These are phyloP conservation scores for Athetis lepigone DNA, from an alignment of 2,888 invertebrate genomes.

Conservation along the genomic window DNA sequence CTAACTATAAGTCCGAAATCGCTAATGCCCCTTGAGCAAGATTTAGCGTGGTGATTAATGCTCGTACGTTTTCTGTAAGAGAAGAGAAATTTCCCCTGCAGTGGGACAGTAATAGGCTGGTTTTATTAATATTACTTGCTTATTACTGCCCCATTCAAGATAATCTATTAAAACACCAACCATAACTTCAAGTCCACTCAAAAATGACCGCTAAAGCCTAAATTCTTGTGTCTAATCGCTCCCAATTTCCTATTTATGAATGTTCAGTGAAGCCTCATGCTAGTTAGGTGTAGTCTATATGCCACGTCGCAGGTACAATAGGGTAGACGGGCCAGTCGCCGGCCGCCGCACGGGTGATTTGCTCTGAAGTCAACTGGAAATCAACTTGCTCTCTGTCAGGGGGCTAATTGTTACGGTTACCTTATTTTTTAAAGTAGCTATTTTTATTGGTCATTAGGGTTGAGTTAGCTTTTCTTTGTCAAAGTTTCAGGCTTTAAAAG, in stretches of 20 bases:
- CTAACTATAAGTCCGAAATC: no score
- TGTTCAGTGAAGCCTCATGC: constrained; percentile 38
- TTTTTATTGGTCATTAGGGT: background rate
- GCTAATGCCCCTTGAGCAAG: no score
- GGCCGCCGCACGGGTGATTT: constrained; percentile 47
- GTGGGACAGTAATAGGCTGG: no score
- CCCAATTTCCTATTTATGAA: constrained; percentile 32
- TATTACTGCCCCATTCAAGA: no score
- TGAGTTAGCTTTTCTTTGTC: no score
- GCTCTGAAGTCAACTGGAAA: constrained; percentile 51
- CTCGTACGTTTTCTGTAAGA: no score
- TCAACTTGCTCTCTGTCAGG: constrained; percentile 9
- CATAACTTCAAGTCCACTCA: background rate
- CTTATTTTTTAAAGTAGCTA: constrained; percentile 7
- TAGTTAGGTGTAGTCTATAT: constrained; percentile 35
- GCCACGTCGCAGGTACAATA: constrained; percentile 38
- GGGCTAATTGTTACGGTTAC: constrained; percentile 11
- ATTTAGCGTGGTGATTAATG: no score
- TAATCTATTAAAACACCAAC: no score
- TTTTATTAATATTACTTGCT: no score
- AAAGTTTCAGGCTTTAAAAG: no score
- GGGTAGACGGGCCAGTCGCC: constrained; percentile 19
- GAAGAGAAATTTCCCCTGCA: no score
- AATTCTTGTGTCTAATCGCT: constrained; percentile 23
- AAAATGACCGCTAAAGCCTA: background rate